A percentile compares a stretch with the other conserved stretches of the same genome.
Conservation (phyloP, 2,888 invertebrate species). For the Hipparchia sbordonii region DNA sequence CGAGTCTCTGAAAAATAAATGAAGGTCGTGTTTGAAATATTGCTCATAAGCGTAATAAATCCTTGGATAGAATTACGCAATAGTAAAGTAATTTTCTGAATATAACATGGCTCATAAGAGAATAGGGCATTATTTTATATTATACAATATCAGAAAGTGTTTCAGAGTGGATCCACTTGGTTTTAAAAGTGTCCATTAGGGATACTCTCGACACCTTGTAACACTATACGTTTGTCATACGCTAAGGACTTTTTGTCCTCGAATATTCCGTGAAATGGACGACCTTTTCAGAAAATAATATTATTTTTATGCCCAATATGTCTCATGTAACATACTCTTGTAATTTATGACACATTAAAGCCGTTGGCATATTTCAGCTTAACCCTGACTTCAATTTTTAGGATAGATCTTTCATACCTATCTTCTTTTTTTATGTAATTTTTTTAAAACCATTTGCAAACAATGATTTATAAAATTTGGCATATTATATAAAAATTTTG, state of each 20-base stretch:
- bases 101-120: not conserved
- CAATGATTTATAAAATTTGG: not conserved
- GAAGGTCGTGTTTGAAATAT: not conserved
- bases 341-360: no score
- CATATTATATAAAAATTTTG: no score
- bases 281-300: no score
- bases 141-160: constrained; percentile 7
- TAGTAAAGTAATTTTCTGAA: not conserved
- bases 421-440: no score
- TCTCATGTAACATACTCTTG: no score
- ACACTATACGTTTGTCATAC: constrained; percentile 10
- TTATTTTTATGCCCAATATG: no score
- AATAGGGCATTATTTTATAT: not conserved
- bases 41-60: not conserved
- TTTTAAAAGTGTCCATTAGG: constrained; percentile 17
- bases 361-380: no score
- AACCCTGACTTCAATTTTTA: no score
- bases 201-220: constrained; percentile 9
- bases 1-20: not conserved
- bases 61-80: not conserved
- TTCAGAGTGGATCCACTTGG: constrained; percentile 4
- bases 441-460: not conserved
- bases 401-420: no score
- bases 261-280: not conserved
- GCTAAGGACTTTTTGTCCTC: not conserved